Percentiles rank a stretch among this genome's conserved stretches.
These are phyloP conservation scores for Propsilocerus akamusi DNA, from an alignment of 1,140 invertebrate species.

Conservation along the genomic window DNA sequence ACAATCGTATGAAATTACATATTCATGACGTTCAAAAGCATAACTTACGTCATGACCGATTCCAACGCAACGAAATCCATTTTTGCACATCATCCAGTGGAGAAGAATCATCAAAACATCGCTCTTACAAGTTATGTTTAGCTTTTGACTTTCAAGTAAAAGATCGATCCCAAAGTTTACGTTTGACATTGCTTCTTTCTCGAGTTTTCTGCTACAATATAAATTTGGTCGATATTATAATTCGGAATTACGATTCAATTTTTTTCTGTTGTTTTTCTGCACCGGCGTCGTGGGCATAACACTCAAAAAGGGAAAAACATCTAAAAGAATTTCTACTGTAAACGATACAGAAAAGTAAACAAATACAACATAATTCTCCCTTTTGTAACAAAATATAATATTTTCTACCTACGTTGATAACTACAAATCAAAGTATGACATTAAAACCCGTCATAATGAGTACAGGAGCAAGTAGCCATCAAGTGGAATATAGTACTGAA, in stretches of 20 bases:
- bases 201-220: too few relatives aligned
- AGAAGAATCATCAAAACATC: slow-evolving; percentile 47
- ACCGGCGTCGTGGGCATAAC: too few relatives aligned
- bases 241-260: too few relatives aligned
- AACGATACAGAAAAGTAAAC: not conserved
- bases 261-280: too few relatives aligned
- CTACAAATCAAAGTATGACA: not conserved
- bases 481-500: not conserved
- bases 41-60: slow-evolving; percentile 42
- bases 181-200: too few relatives aligned
- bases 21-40: slow-evolving; percentile 5
- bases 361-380: not conserved
- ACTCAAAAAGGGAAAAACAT: not conserved
- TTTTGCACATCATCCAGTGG: slow-evolving; percentile 51
- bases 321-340: not conserved
- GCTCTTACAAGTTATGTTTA: slow-evolving; percentile 40
- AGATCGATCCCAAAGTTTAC: slow-evolving; percentile 58
- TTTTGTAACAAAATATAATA: not conserved
- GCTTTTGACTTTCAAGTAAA: slow-evolving; percentile 37
- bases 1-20: slow-evolving; percentile 5
- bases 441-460: not conserved
- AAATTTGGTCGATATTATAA: too few relatives aligned
- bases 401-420: not conserved
- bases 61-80: slow-evolving; percentile 50
- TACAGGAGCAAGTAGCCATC: not conserved